phyloP scores from a whole-genome alignment of 1,140 invertebrate genomes.

The Muscidifurax raptorellus region DNA sequence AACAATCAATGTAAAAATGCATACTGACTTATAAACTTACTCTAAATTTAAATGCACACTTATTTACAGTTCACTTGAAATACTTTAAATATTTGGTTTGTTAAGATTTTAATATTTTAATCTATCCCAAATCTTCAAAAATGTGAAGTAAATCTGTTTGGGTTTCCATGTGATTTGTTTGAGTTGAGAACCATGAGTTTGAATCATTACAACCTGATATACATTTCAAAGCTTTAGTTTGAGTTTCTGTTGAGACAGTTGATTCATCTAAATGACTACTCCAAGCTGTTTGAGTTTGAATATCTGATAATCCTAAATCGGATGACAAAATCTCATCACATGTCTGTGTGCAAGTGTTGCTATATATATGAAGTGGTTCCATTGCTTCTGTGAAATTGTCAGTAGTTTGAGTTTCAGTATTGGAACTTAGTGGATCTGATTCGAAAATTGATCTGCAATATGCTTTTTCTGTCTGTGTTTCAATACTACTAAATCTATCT shows the following conservation, averaged over 20 bases:
- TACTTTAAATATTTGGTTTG: neutral
- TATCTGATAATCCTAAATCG: constrained; percentile 77
- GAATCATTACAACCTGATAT: constrained; percentile 61
- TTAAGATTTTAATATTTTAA: constrained; percentile 14
- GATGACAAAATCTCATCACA: constrained; percentile 76
- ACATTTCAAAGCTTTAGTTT: constrained; percentile 66
- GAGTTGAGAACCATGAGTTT: constrained; percentile 65
- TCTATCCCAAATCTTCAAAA: constrained; percentile 68
- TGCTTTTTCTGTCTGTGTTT: constrained; percentile 78
- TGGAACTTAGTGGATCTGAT: constrained; percentile 68
- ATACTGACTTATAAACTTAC: neutral
- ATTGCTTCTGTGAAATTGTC: constrained; percentile 70
- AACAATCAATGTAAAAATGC: neutral
- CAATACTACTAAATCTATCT: constrained; percentile 74
- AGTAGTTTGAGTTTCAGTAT: constrained; percentile 76
- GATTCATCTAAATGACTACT: constrained; percentile 67
- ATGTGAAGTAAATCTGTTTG: constrained; percentile 73
- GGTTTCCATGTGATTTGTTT: constrained; percentile 73
- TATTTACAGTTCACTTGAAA: constrained; percentile 9
- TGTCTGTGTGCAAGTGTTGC: constrained; percentile 79
- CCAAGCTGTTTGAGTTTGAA: constrained; percentile 79
- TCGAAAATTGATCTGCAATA: constrained; percentile 69
- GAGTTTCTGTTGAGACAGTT: constrained; percentile 72
- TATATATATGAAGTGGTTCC: constrained; percentile 74
- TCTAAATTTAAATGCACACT: neutral